phyloP scores from a whole-genome alignment of 2,888 invertebrate species.

The Sepiola atlantica region DNA sequence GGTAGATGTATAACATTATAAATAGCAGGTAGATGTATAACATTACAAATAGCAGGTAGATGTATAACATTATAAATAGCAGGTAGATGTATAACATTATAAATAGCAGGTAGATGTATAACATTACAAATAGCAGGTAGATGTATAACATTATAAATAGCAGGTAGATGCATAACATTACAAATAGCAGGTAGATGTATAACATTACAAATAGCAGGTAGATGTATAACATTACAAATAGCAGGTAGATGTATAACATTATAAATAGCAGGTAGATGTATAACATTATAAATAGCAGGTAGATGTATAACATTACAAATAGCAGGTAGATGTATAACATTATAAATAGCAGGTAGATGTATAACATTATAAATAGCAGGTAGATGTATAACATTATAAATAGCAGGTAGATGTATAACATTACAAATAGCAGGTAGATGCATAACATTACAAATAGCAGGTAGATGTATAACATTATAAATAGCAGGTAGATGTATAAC shows the following conservation, averaged over 20 bases:
- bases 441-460: neutral
- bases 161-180: too few relatives aligned
- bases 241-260: neutral
- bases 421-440: too few relatives aligned
- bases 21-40: neutral
- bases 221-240: neutral
- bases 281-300: neutral
- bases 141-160: neutral
- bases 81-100: neutral
- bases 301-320: neutral
- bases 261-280: too few relatives aligned
- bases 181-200: neutral
- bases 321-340: too few relatives aligned
- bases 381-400: neutral
- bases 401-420: neutral
- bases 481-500: too few relatives aligned
- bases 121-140: neutral
- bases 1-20: too few relatives aligned
- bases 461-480: neutral
- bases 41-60: too few relatives aligned
- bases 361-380: too few relatives aligned
- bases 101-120: too few relatives aligned
- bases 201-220: too few relatives aligned
- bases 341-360: neutral
- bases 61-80: neutral